A percentile compares a stretch with the other conserved stretches of the same genome.
Conservation (phyloP, 2,797 vertebrate genomes). For the Melanotaenia maccullochi region DNA sequence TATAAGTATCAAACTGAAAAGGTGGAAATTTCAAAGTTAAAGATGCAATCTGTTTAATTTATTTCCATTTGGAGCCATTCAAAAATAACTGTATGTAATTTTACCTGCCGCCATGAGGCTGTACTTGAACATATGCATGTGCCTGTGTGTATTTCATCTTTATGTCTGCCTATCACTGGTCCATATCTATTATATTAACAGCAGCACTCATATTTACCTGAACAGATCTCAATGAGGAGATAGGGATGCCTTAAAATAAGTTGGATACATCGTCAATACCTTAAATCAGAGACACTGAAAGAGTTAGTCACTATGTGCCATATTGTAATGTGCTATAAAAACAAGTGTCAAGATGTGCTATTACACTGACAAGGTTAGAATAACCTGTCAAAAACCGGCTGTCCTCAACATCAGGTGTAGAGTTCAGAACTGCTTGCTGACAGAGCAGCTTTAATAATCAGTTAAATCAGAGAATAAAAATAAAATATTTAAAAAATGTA, state of each 20-base stretch:
- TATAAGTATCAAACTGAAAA: neutral
- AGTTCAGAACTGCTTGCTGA: conserved; percentile 5
- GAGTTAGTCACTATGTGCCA: conserved; percentile 22
- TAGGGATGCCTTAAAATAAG: conserved; percentile 17
- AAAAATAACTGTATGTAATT: neutral
- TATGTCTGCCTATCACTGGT: neutral
- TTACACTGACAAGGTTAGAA: conserved; percentile 45
- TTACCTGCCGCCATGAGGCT: no score
- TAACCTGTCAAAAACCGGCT: conserved; percentile 38
- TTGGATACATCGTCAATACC: conserved; percentile 19
- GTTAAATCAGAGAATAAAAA: conserved; percentile 35
- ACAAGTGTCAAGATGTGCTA: conserved; percentile 35
- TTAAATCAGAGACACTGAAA: conserved; percentile 38
- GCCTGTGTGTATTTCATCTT: neutral
- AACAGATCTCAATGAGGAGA: conserved; percentile 1
- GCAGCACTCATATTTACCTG: neutral
- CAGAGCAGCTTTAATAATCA: conserved; percentile 23
- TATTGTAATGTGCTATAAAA: conserved; percentile 30
- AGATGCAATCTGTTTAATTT: neutral
- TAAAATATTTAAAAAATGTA: conserved; percentile 12
- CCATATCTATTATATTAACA: no score
- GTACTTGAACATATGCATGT: neutral
- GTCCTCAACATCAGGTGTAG: conserved; percentile 24
- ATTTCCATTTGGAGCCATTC: neutral
- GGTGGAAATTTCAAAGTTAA: neutral